phyloP scores from a whole-genome alignment of 2,113 vertebrate genomes.

The Falco punctatus region DNA sequence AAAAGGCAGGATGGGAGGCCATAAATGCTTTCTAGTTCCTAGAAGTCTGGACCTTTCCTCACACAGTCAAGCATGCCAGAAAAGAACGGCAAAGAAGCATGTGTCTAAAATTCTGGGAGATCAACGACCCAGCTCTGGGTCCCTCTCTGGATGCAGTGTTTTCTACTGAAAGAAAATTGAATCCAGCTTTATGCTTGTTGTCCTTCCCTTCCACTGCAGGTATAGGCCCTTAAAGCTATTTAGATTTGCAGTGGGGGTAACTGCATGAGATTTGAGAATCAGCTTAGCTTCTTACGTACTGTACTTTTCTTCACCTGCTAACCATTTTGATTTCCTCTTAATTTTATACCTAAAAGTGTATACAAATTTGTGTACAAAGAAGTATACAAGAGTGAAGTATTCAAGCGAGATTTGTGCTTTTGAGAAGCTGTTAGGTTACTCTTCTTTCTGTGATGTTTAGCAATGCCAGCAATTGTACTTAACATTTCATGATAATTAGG shows the following conservation, averaged over 20 bases:
- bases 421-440: background rate
- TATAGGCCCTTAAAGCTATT: background rate
- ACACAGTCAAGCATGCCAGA: fast-evolving
- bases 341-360: background rate
- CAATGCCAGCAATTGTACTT: background rate
- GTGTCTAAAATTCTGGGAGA: background rate
- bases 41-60: background rate
- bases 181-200: background rate
- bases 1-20: background rate
- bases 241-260: background rate
- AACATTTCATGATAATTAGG: background rate
- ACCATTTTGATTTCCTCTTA: background rate
- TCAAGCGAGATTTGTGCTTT: background rate
- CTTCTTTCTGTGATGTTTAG: background rate
- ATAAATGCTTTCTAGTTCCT: background rate
- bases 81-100: background rate
- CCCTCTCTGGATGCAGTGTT: background rate
- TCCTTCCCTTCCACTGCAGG: background rate
- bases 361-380: no score
- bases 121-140: background rate
- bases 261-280: background rate
- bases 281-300: background rate
- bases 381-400: background rate
- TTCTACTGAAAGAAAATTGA: background rate
- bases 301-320: background rate